Conservation (phyloP, 2,888 invertebrate species). For the Salpingus planirostris region DNA sequence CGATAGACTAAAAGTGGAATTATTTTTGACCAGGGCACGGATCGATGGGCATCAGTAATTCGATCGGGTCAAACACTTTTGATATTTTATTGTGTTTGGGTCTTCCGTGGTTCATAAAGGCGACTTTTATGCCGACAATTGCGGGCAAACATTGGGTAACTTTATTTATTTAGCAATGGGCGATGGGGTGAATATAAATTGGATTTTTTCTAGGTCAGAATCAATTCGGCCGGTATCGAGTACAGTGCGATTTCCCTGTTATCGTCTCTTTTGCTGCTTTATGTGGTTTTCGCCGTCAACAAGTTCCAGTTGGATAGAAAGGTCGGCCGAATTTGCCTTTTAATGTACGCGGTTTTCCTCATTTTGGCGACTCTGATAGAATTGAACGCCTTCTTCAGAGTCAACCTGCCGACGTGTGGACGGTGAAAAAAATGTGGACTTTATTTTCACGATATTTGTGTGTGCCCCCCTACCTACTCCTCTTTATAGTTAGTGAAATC, state of each 20-base stretch:
- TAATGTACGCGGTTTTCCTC: slow-evolving; percentile 82
- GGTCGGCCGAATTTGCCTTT: slow-evolving; percentile 75
- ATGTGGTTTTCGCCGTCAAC: slow-evolving; percentile 76
- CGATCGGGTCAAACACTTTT: slow-evolving; percentile 84
- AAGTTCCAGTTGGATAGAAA: slow-evolving; percentile 79
- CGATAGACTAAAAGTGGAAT: not conserved
- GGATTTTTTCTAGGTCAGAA: not conserved
- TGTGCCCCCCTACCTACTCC: too few species aligned
- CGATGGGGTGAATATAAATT: too few species aligned
- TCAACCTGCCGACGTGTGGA: slow-evolving; percentile 79
- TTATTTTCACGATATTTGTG: too few species aligned
- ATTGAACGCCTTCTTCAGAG: slow-evolving; percentile 86
- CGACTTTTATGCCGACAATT: slow-evolving; percentile 70
- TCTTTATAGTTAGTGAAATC: too few species aligned
- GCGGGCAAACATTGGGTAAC: slow-evolving; percentile 67
- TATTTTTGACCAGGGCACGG: slow-evolving; percentile 58
- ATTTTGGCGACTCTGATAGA: slow-evolving; percentile 84
- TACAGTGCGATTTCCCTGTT: slow-evolving; percentile 85
- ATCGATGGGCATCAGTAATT: slow-evolving; percentile 87
- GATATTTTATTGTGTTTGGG: slow-evolving; percentile 82
- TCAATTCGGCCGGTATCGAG: slow-evolving; percentile 83
- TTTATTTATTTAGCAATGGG: too few species aligned
- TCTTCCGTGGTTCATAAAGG: slow-evolving; percentile 82
- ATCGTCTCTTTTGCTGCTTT: slow-evolving; percentile 75
- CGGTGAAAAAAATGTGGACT: slow-evolving; percentile 44